Base-by-base conservation (phyloP, 2,797 vertebrate species). In the Gymnocypris eckloni region DNA sequence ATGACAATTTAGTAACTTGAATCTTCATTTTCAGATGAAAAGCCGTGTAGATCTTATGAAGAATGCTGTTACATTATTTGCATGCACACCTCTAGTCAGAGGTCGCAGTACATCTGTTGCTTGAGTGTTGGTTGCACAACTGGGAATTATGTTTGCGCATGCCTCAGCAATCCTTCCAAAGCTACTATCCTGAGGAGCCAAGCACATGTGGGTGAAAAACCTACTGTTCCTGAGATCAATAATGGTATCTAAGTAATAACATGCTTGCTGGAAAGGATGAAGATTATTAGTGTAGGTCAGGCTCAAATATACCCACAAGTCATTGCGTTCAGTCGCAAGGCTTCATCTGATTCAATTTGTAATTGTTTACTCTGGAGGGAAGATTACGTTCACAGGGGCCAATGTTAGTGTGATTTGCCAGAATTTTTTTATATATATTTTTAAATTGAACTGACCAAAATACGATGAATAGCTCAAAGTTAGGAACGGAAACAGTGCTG, bases 391-490 rank as follows among this genome's bases (percentile, higher is more conserved):
- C 81, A 81, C 41, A 56, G 48, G 37, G 48, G 20, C 13, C 6
- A 45, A n/a, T 13, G 6, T 77, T 54, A 25, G 72, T 67, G 22
- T 20, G 48, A 77, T 69, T 77, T 77, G 5, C 71, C 39, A 25
- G 20, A 41, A 4, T 52, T 75, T 83, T 13, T 0, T 8, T 13
- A 10, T 37, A 33, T 33, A 28, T 22, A 56, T 52, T 77, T 41
- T 43, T 89, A 89, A 91, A 93, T 91, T 93, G 89, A 91, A 91
- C 90, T 92, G 90, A 84, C 89, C 87, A 93, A 93, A 93, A 88
- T 93, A 88, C 92, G 86, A 87, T 39, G 81, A 88, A 90, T 79
- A 75, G 87, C 89, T 90, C 85, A 90, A 92, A 90, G 73, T 84
- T 72, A 45, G 81, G 79, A 86, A 88, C 48, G 70, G 76, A 89